A percentile compares a stretch with the other conserved stretches of the same genome.
Conservation (phyloP, 2,888 invertebrate species). For the Dendrolimus pini region DNA sequence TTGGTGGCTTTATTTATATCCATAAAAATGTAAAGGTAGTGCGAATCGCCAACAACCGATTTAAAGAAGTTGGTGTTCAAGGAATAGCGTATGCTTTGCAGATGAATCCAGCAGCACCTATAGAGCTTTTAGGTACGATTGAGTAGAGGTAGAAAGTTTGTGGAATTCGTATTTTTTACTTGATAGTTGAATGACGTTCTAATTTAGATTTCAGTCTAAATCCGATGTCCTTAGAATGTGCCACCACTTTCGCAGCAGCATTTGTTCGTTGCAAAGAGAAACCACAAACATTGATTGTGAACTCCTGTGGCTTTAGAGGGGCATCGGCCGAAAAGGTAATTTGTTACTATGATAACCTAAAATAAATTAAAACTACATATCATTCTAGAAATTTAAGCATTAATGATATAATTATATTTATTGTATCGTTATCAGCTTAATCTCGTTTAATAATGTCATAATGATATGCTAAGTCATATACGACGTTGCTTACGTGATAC, state of each 20-base stretch:
- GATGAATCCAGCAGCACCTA: slow-evolving; percentile 65
- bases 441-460: slow-evolving; percentile 1
- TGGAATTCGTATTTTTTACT: not conserved
- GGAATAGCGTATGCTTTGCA: slow-evolving; percentile 72
- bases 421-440: not conserved
- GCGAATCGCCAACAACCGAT: slow-evolving; percentile 73
- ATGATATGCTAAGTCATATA: slow-evolving; percentile 5
- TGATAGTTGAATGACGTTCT: slow-evolving; percentile 1
- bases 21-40: slow-evolving; percentile 66
- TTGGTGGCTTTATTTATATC: slow-evolving; percentile 73
- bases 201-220: slow-evolving; percentile 76
- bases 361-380: not conserved
- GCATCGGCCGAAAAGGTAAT: slow-evolving; percentile 65
- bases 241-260: slow-evolving; percentile 75
- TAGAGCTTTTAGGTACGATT: slow-evolving; percentile 52
- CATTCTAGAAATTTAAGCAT: not conserved
- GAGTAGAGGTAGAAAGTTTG: slow-evolving; percentile 4
- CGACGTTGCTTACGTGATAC: slow-evolving; percentile 8
- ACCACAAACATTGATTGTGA: slow-evolving; percentile 72
- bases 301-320: slow-evolving; percentile 73
- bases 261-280: slow-evolving; percentile 73
- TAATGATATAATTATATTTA: not conserved
- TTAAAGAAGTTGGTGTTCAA: slow-evolving; percentile 70
- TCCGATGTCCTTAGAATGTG: slow-evolving; percentile 76
- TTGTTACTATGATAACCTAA: not conserved